Conservation (phyloP, 2,113 vertebrate species). For the Myrmophylax atrothorax region DNA sequence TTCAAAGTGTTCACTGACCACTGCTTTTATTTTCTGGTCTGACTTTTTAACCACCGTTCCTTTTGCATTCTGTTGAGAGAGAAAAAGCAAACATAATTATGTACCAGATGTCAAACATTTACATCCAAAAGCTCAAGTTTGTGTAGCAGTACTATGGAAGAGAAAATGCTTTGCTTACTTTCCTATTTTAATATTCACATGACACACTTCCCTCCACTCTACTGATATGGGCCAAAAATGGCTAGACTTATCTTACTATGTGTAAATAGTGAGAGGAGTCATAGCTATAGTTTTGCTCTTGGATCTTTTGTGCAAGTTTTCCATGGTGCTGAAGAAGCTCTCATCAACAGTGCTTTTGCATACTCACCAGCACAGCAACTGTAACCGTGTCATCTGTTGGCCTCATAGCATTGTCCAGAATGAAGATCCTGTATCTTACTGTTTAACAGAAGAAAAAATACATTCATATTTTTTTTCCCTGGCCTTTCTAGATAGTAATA, state of each 20-base stretch:
- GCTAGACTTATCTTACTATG: neutral
- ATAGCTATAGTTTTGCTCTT: neutral
- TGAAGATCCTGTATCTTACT: conserved; percentile 75
- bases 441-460: conserved; percentile 10
- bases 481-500: neutral
- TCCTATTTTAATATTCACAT: neutral
- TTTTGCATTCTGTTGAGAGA: conserved; percentile 70
- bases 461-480: neutral
- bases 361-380: conserved; percentile 71
- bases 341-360: neutral
- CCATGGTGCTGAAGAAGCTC: neutral
- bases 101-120: neutral
- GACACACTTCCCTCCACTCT: rapidly evolving
- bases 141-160: neutral
- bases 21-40: conserved; percentile 5
- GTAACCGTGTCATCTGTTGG: conserved; percentile 50
- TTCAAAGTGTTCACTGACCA: conserved; percentile 12
- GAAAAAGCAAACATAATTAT: neutral
- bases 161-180: neutral
- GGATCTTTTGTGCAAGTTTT: neutral
- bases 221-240: neutral
- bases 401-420: conserved; percentile 70
- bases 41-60: conserved; percentile 58
- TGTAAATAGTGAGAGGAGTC: neutral
- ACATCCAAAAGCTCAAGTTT: neutral